Evolutionary conservation across 1,140 invertebrate species (phyloP).

Genomic region (Tetraneura akinire): DNA sequence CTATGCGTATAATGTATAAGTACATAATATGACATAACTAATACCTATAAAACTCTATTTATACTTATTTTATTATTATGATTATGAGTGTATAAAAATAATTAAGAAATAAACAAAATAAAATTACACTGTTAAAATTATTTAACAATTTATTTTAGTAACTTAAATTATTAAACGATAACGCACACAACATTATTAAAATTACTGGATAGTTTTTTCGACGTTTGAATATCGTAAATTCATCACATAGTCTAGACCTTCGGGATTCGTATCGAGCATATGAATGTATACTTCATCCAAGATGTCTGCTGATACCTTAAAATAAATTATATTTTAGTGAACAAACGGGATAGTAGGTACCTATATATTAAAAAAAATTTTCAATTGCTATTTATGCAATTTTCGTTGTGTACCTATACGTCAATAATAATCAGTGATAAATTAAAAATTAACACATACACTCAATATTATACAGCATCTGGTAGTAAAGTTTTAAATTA

Average conservation of each 20-base stretch:
- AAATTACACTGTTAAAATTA: conserved; percentile 12
- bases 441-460: too few relatives aligned
- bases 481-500: too few relatives aligned
- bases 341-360: too few relatives aligned
- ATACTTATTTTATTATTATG: too few relatives aligned
- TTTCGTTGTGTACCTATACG: too few relatives aligned
- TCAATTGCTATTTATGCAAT: too few relatives aligned
- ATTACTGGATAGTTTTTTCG: conserved; percentile 63
- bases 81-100: background rate
- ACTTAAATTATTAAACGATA: conserved; percentile 39
- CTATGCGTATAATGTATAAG: too few relatives aligned
- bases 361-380: too few relatives aligned
- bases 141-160: conserved; percentile 16
- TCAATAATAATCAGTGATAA: too few relatives aligned
- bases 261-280: conserved; percentile 80
- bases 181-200: conserved; percentile 41
- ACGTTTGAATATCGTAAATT: conserved; percentile 61
- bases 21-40: too few relatives aligned
- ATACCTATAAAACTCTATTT: too few relatives aligned
- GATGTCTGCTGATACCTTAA: conserved; percentile 72
- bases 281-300: conserved; percentile 83
- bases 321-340: conserved; percentile 32
- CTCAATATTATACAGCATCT: too few relatives aligned
- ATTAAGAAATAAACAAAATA: background rate
- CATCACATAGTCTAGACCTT: conserved; percentile 72